A percentile compares a stretch with the other conserved stretches of the same genome.
phyloP scores from a whole-genome alignment of 2,888 invertebrate species.

The Neocrepidodera transversa region DNA sequence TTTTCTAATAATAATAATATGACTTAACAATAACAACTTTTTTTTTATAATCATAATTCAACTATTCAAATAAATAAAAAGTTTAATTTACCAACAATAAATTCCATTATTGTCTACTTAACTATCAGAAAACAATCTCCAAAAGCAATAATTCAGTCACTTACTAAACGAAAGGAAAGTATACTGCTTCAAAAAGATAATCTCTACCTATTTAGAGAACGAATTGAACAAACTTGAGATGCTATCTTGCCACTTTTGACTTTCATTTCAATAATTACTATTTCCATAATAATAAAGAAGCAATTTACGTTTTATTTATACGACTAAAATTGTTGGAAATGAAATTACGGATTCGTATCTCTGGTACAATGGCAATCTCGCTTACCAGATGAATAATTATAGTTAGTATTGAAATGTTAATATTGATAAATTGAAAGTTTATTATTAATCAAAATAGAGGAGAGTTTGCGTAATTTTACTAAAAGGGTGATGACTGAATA shows the following conservation, averaged over 20 bases:
- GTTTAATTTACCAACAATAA: background rate
- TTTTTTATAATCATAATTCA: background rate
- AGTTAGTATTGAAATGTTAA: background rate
- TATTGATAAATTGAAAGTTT: no score
- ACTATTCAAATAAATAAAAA: background rate
- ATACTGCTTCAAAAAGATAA: constrained; percentile 2
- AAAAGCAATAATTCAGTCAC: constrained; percentile 4
- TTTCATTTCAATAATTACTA: constrained; percentile 38
- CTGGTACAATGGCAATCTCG: constrained; percentile 23
- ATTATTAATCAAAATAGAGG: no score
- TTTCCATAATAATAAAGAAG: constrained; percentile 40
- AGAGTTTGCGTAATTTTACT: no score
- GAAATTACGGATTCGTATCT: constrained; percentile 38
- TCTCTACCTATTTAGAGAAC: constrained; percentile 7
- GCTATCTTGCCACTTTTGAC: constrained; percentile 30
- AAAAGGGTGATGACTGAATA: no score
- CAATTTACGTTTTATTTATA: constrained; percentile 37
- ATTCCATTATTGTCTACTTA: constrained; percentile 2
- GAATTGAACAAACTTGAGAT: constrained; percentile 29
- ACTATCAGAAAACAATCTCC: constrained; percentile 13
- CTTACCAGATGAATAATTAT: background rate
- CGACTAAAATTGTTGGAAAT: constrained; percentile 36
- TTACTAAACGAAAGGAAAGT: background rate
- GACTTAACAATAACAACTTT: no score
- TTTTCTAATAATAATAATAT: no score